Base-by-base conservation (phyloP, 1,140 invertebrate genomes). In the Eupristina koningsbergeri region DNA sequence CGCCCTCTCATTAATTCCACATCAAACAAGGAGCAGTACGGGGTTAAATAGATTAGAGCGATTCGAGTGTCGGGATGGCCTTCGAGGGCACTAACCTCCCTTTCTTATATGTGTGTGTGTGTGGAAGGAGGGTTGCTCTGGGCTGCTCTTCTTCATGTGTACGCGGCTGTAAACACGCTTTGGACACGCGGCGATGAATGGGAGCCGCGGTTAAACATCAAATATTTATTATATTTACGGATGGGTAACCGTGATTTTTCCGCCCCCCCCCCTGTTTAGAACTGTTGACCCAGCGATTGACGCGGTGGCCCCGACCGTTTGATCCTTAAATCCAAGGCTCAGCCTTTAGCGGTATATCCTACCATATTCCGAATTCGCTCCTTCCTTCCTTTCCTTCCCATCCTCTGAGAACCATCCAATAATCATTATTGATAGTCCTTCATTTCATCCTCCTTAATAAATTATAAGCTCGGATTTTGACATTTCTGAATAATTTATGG, bases 41-140 rank as follows among this genome's bases (percentile, higher is more conserved):
- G 90, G 89, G 89, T 89, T 92, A 92, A 92, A 92, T 91, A 92
- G 91, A 92, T 92, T 92, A 92, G 90, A 89, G 90, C 91, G 90
- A 39, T 58, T 75, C 53, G 73, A 76, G 80, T 75, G 71, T 58
- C 15, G 80, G 26, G 39, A 36, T 39, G 78, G 29, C 63, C 45
- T 58, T 78, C 39, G 63, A 61, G 34, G 0, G 15, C 31, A 34
- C 45, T 5, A 50, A 15, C 15, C 74, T 61, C 19, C 19, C 34
- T 61, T 61, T 61, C 76, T 78, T 45, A 19, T 64, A 1, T 5
- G 39, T 36, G 63, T 76, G 45, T 82, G n/a, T n/a, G n/a, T n/a
- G n/a, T n/a, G n/a, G n/a, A n/a, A n/a, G n/a, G n/a, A n/a, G n/a
- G n/a, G n/a, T 75, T 76, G 71, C 74, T 41, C 69, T 83, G 69